phyloP scores from a whole-genome alignment of 2,797 vertebrate species.

The Sebastes paucispinis region DNA sequence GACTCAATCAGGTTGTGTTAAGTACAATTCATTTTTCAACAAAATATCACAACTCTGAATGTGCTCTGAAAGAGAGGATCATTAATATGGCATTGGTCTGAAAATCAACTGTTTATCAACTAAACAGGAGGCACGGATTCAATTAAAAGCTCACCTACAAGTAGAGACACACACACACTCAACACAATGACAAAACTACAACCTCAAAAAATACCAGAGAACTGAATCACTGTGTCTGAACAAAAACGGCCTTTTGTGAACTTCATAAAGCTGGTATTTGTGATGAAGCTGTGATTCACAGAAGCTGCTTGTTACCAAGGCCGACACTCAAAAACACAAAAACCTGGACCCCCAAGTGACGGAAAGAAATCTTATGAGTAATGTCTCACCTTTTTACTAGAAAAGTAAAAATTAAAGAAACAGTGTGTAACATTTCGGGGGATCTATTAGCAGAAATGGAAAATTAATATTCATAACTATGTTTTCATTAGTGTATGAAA shows the following conservation, averaged over 20 bases:
- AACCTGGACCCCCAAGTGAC: neutral
- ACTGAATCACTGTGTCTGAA: conserved; percentile 21
- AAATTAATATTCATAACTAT: no score
- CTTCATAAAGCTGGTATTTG: neutral
- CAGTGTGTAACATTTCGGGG: no score
- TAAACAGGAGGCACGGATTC: neutral
- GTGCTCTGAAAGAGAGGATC: neutral
- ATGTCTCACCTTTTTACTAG: neutral
- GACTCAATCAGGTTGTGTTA: neutral
- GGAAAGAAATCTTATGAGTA: conserved; percentile 12
- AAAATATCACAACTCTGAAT: neutral
- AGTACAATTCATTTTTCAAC: neutral
- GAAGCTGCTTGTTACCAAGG: neutral
- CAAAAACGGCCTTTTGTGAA: conserved; percentile 5
- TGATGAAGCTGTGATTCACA: conserved; percentile 16
- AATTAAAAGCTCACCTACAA: neutral
- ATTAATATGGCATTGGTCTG: neutral
- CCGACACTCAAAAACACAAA: neutral
- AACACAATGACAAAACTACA: conserved; percentile 6
- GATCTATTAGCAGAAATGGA: no score
- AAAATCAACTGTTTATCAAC: neutral
- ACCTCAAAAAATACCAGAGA: neutral
- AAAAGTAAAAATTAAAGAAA: no score
- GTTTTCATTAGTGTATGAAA: no score
- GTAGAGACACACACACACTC: neutral